Evolutionary conservation across 2,888 invertebrate genomes (phyloP), one percentile per base, ranked within the genome.

Genomic region (Meteorus cinctellus): DNA sequence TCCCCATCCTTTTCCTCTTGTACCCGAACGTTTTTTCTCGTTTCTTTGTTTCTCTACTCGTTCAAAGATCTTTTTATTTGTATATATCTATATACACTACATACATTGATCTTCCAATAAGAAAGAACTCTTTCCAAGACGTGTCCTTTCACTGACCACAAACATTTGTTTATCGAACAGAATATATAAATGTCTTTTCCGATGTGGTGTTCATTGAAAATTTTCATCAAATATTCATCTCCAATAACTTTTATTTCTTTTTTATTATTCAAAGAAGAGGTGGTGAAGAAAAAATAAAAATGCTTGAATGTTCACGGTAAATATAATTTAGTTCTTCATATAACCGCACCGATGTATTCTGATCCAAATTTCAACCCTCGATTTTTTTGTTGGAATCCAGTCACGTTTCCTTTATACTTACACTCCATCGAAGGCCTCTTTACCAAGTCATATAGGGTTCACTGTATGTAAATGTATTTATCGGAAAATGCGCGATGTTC

Each of bases 351-450:
- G 34, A 14, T 31, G 60, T 60, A 60, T 63, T 4, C 34, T 31
- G 31, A 63, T n/a, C 16, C 31, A 14, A 29, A 60, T 29, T 48
- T n/a, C n/a, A 63, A 31, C n/a, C 34, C 16, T 63, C 29, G 16
- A 63, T 63, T 63, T 34, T 63, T 45, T 31, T 4, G 6, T 1
- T 5, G 27, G n/a, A 41, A 41, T 34, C 69, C 5, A 69, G 69
- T 69, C 69, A 69, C 69, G 69, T 69, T 69, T 34, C n/a, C n/a
- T 27, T 69, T 16, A n/a, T 51, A 55, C 69, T 69, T 51, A 10
- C 19, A 31, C 34, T 48, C 45, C 27, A 24, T 31, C 45, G 31
- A 48, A 24, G 24, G 24, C 67, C 31, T 45, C 45, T 67, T 24
- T 29, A 45, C 10, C 67, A 19, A 48, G 41, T 67, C 48, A 48